Conservation (phyloP, 2,113 vertebrate genomes). For the Oreochromis niloticus region DNA sequence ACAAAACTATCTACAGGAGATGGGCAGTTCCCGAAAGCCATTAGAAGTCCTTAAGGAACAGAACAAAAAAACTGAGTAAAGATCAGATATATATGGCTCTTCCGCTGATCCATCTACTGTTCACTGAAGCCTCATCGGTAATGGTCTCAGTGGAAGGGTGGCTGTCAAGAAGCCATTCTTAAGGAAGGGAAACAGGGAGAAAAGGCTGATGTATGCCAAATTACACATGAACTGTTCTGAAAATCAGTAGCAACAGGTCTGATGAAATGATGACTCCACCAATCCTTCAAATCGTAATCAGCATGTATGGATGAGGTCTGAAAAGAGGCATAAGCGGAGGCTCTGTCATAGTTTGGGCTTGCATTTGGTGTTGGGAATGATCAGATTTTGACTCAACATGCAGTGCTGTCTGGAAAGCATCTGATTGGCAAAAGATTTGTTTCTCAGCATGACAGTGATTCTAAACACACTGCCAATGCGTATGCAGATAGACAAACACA, state of each 20-base stretch:
- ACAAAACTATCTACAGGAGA: not conserved
- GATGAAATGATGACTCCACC: not conserved
- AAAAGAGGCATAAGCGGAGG: not conserved
- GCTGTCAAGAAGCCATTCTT: not conserved
- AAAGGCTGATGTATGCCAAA: not conserved
- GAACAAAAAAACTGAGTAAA: not conserved
- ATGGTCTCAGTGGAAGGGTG: not conserved
- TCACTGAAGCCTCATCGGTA: not conserved
- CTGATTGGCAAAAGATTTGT: not conserved
- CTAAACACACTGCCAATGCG: not conserved
- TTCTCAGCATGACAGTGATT: not conserved
- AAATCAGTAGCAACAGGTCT: not conserved
- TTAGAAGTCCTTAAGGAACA: not conserved
- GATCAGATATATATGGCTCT: not conserved
- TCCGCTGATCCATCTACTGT: not conserved
- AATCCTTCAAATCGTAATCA: not conserved
- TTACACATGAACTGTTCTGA: not conserved
- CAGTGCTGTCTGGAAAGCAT: not conserved
- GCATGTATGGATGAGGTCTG: not conserved
- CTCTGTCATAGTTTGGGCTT: not conserved
- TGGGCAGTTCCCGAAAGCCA: not conserved
- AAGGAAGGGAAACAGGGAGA: not conserved
- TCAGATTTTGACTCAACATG: not conserved
- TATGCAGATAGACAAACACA: not conserved
- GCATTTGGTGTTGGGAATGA: not conserved